Evolutionary conservation across 2,797 vertebrate genomes (phyloP), one percentile per base, ranked within the genome.

Genomic region (Nyctalus aviator): DNA sequence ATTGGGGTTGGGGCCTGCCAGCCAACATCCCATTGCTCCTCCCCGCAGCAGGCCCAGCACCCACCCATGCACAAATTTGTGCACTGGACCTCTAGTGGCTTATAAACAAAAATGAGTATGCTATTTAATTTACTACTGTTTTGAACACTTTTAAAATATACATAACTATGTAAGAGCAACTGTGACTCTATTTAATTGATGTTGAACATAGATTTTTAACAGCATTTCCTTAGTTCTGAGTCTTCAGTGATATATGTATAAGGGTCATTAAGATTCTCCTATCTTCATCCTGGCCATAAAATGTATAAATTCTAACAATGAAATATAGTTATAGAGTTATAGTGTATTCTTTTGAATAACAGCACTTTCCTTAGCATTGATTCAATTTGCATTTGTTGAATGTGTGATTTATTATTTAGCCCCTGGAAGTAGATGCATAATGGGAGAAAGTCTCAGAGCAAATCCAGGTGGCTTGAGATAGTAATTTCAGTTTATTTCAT

Each of bases 321-420:
- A 91, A 86, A 78, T 37, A 4, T n/a, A 91, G 20, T 35, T 89
- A 48, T 23, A 72, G n/a, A 68, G 2, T 35, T 91, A 57, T 30
- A 66, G n/a, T 77, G 0, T 41, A 27, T 59, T 66, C 25, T 57
- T 46, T 76, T 85, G 46, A 71, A 23, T 85, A 83, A 37, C 8
- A 46, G 27, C 30, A 37, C 8, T 75, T 48, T 50, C 23, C 48
- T 82, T 85, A 85, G 32, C 53, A 32, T 78, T 86, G 37, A 92
- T 66, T 94, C 44, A 89, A 78, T 86, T 89, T 86, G 41, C 69
- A 78, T 82, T 82, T 78, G 18, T 83, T 75, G 12, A 8, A 53
- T 77, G 48, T 72, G 9, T 78, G 85, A 85, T 83, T 89, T 92
- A 77, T 85, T 93, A 92, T 62, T 83, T 95, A 78, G 64, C 48